phyloP scores from a whole-genome alignment of 2,797 vertebrate species.

The Spizella passerina region DNA sequence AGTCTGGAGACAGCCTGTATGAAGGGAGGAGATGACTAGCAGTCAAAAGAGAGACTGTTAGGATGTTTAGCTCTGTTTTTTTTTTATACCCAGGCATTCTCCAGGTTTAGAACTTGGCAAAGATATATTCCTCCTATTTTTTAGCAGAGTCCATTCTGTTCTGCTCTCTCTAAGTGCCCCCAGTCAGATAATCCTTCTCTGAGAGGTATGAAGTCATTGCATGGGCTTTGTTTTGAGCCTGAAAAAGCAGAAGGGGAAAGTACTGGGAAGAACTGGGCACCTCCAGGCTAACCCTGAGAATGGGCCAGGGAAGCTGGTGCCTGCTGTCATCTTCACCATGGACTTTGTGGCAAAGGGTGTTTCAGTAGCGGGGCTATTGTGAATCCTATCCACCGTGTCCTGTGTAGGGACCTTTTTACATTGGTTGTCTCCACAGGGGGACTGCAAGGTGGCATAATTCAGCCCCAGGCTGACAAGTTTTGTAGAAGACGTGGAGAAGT shows the following conservation, averaged over 20 bases:
- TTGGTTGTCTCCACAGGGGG: neutral
- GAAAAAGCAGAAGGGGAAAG: neutral
- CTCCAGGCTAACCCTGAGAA: neutral
- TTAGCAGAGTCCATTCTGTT: neutral
- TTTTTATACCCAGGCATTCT: neutral
- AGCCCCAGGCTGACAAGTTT: neutral
- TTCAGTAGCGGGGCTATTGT: neutral
- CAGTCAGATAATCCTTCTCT: neutral
- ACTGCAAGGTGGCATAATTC: neutral
- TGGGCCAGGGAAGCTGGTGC: neutral
- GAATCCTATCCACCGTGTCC: rapidly evolving
- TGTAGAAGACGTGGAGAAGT: neutral
- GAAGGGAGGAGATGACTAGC: neutral
- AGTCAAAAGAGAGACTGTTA: neutral
- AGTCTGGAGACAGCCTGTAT: neutral
- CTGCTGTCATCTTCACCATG: neutral
- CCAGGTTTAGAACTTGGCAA: neutral
- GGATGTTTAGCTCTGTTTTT: neutral
- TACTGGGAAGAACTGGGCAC: neutral
- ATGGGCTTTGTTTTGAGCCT: neutral
- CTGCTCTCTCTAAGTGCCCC: neutral
- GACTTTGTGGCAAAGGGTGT: neutral
- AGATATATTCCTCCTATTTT: neutral
- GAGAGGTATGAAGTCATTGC: neutral
- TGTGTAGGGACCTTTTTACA: neutral